A percentile compares a stretch with the other conserved stretches of the same genome.
Conservation (phyloP, 2,888 invertebrate species). For the Tolmerus cingulatus region DNA sequence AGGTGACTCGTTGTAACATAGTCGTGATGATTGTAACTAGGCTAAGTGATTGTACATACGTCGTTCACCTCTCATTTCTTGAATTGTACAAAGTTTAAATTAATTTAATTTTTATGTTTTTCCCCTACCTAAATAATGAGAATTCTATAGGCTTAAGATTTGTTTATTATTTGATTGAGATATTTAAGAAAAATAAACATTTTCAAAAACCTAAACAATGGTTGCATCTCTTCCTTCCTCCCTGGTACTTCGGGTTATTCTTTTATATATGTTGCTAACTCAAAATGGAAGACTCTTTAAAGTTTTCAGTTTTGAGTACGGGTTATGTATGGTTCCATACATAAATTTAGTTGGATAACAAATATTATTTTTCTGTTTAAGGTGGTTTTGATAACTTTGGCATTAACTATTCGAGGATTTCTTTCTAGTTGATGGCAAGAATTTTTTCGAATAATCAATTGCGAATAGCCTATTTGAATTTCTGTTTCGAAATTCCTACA, state of each 20-base stretch:
- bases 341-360: too few species aligned
- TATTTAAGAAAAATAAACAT: not conserved
- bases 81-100: not conserved
- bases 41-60: not conserved
- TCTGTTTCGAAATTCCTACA: too few species aligned
- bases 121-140: not conserved
- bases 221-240: not conserved
- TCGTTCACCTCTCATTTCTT: not conserved
- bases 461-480: too few species aligned
- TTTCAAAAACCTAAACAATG: not conserved
- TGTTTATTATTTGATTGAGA: not conserved
- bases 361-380: too few species aligned
- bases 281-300: not conserved
- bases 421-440: too few species aligned
- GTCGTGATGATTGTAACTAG: not conserved
- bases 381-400: too few species aligned
- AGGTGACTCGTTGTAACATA: not conserved
- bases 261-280: not conserved
- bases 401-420: too few species aligned
- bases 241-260: not conserved
- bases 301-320: not conserved
- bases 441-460: too few species aligned
- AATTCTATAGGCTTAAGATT: not conserved
- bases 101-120: not conserved
- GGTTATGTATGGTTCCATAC: too few species aligned